phyloP scores from a whole-genome alignment of 2,113 vertebrate genomes.

The Myocastor coypus region DNA sequence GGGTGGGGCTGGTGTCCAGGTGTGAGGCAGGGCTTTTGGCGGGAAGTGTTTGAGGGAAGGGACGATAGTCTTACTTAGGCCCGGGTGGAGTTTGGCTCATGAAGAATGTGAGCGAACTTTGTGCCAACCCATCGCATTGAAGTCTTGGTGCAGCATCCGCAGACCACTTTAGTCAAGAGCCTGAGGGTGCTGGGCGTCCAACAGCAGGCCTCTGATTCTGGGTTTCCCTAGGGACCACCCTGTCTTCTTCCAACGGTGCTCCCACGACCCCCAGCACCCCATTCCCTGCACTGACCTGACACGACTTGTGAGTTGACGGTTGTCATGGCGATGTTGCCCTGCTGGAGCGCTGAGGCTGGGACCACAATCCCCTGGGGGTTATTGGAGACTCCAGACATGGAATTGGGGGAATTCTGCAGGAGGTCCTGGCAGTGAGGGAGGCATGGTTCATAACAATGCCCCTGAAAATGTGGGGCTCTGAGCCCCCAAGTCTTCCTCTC shows the following conservation, averaged over 20 bases:
- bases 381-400: conserved; percentile 93
- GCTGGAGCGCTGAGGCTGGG: conserved; percentile 92
- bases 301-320: conserved; percentile 94
- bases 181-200: neutral
- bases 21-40: neutral
- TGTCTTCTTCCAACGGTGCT: conserved; percentile 28
- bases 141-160: neutral
- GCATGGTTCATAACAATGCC: conserved; percentile 45
- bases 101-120: conserved; percentile 50
- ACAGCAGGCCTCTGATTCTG: neutral
- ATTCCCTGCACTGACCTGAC: conserved; percentile 89
- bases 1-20: neutral
- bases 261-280: conserved; percentile 42
- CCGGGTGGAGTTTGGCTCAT: neutral
- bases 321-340: conserved; percentile 94
- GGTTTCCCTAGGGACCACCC: neutral
- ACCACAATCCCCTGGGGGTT: conserved; percentile 95
- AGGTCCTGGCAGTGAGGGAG: conserved; percentile 90
- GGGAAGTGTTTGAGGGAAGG: neutral
- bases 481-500: neutral
- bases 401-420: conserved; percentile 95
- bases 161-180: neutral
- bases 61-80: neutral
- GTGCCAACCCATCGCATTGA: neutral
- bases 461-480: neutral